Evolutionary conservation across 2,888 invertebrate species (phyloP), one percentile per base, ranked within the genome.

Genomic region (Glaucopsyche alexis): DNA sequence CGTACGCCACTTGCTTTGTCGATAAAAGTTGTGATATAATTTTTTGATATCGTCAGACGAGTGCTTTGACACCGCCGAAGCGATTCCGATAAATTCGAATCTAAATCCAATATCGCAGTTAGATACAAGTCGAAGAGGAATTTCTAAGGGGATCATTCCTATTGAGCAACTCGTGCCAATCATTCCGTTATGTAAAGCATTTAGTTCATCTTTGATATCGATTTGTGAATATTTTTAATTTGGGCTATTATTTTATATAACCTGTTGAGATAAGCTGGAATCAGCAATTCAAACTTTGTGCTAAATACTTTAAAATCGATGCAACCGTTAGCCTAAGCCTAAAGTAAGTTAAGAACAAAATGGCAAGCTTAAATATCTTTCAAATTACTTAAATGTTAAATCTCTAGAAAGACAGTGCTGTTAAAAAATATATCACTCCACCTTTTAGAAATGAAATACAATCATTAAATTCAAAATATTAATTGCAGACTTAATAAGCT

Each of bases 1-100:
- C 79, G 78, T 78, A 77, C 80, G 78, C 79, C 77, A 81, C 81
- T 78, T 81, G 84, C 83, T 85, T 79, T 82, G 82, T 81, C 87
- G 87, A 87, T 89, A 88, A 14, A 86, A 87, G 85, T 86, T 85
- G 82, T 81, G 89, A 90, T 90, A 90, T 89, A 89, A 86, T 88
- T 87, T 87, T 87, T 87, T 85, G 87, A 88, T 87, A 87, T 84
- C 84, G 81, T 81, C 78, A 79, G 79, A 83, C 81, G 84, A 85
- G 79, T 82, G 85, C 85, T 87, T 85, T 87, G 86, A 88, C 88
- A 85, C 81, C 81, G 81, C 81, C 82, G 84, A 84, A 83, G 82
- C 82, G 79, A 83, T 85, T 84, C 81, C 84, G 87, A 88, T 89
- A 89, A 88, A 87, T 85, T 86, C 85, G 80, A 86, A 89, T 89